A percentile compares a stretch with the other conserved stretches of the same genome.
Evolutionary conservation across 2,113 vertebrate species (phyloP).

Genomic region (Apteryx mantelli): DNA sequence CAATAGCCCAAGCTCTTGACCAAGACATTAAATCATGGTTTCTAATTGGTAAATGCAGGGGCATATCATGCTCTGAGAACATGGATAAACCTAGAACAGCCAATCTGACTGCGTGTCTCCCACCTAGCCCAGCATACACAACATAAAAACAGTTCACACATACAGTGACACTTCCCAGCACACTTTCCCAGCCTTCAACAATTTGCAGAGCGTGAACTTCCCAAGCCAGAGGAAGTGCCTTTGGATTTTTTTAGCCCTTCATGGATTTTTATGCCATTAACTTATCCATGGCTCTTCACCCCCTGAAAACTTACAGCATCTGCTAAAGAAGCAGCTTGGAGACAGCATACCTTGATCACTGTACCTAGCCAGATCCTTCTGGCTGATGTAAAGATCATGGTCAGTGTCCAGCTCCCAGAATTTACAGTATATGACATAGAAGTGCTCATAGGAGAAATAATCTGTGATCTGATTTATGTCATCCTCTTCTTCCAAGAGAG

Average conservation of each 20-base stretch:
- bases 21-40: background rate
- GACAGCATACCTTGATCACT: conserved; percentile 91
- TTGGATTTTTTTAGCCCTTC: background rate
- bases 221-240: background rate
- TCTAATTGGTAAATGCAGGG: background rate
- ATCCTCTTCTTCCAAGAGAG: conserved; percentile 96
- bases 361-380: conserved; percentile 92
- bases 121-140: background rate
- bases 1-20: background rate
- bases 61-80: background rate
- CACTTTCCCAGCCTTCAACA: background rate
- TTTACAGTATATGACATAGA: conserved; percentile 99
- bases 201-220: background rate
- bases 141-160: background rate
- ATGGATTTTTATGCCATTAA: background rate
- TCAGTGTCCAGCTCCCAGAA: conserved; percentile 99
- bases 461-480: conserved; percentile 99
- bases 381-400: conserved; percentile 96
- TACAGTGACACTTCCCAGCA: background rate
- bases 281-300: background rate
- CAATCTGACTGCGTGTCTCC: background rate
- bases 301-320: background rate
- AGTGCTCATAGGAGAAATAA: conserved; percentile 99
- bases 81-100: background rate
- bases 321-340: background rate